phyloP scores from a whole-genome alignment of 2,797 vertebrate species.

The Oreonectes daqikongensis region DNA sequence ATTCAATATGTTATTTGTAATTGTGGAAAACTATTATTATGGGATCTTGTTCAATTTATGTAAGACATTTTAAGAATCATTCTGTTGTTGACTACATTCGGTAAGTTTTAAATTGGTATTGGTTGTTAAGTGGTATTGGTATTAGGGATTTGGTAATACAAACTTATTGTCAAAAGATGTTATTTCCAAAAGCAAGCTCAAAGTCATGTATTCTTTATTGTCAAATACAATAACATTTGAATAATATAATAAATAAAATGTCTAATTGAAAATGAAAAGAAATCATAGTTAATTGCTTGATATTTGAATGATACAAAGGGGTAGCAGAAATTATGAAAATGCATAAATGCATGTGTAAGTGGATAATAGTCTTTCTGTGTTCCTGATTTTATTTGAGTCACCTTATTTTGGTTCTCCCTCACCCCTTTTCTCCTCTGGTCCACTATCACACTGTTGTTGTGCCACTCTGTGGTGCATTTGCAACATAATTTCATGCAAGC shows the following conservation, averaged over 20 bases:
- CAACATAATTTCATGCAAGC: neutral
- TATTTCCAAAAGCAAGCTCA: neutral
- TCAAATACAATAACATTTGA: slow-evolving; percentile 17
- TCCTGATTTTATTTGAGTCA: slow-evolving; percentile 2
- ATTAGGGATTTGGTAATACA: too few species aligned
- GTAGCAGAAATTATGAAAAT: slow-evolving; percentile 20
- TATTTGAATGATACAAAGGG: neutral
- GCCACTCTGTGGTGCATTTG: neutral
- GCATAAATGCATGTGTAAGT: neutral
- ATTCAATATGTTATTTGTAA: too few species aligned
- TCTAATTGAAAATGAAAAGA: neutral
- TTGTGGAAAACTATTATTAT: too few species aligned
- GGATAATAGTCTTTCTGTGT: neutral
- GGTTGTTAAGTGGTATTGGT: too few species aligned
- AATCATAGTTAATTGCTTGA: slow-evolving; percentile 5
- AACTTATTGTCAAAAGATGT: too few species aligned
- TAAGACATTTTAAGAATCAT: too few species aligned
- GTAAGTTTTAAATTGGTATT: too few species aligned
- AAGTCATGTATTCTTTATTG: neutral
- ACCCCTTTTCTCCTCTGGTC: neutral
- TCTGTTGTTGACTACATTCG: too few species aligned
- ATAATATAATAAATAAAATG: slow-evolving; percentile 8
- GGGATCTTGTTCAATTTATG: too few species aligned
- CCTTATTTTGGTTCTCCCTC: neutral
- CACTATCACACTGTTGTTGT: neutral